phyloP scores from a whole-genome alignment of 2,113 vertebrate genomes.

The Anolis carolinensis region DNA sequence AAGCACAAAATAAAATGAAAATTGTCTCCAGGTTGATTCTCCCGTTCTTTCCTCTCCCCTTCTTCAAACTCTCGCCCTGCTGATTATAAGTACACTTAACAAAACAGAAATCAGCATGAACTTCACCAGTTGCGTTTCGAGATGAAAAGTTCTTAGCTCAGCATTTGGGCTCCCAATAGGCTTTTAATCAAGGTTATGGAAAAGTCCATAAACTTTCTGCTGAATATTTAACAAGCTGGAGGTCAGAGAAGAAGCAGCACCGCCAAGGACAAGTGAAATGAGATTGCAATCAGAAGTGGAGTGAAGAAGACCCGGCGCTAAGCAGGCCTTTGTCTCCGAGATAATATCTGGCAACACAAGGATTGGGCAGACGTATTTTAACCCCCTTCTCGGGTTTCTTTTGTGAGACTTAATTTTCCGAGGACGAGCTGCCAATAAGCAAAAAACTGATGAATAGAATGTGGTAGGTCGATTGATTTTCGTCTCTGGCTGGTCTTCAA shows the following conservation, averaged over 20 bases:
- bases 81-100: conserved; percentile 69
- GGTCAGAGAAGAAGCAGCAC: conserved; percentile 64
- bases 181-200: conserved; percentile 78
- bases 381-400: conserved; percentile 32
- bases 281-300: conserved; percentile 74
- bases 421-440: conserved; percentile 56
- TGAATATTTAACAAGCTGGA: conserved; percentile 78
- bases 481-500: conserved; percentile 50
- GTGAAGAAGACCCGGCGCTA: conserved; percentile 64
- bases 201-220: conserved; percentile 75
- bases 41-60: background rate
- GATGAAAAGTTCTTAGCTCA: conserved; percentile 63
- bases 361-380: conserved; percentile 52
- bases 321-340: conserved; percentile 69
- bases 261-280: conserved; percentile 75
- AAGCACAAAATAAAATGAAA: conserved; percentile 4
- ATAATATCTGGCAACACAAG: conserved; percentile 70
- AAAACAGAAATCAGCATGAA: conserved; percentile 67
- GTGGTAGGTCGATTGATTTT: conserved; percentile 43
- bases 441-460: conserved; percentile 62
- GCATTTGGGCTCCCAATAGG: conserved; percentile 64
- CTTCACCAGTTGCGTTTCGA: conserved; percentile 51
- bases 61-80: conserved; percentile 41
- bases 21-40: conserved; percentile 33
- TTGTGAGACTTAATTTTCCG: conserved; percentile 63